Evolutionary conservation across 1,140 invertebrate genomes (phyloP), one percentile per base, ranked within the genome.

Genomic region (Euura saliciscinereae): DNA sequence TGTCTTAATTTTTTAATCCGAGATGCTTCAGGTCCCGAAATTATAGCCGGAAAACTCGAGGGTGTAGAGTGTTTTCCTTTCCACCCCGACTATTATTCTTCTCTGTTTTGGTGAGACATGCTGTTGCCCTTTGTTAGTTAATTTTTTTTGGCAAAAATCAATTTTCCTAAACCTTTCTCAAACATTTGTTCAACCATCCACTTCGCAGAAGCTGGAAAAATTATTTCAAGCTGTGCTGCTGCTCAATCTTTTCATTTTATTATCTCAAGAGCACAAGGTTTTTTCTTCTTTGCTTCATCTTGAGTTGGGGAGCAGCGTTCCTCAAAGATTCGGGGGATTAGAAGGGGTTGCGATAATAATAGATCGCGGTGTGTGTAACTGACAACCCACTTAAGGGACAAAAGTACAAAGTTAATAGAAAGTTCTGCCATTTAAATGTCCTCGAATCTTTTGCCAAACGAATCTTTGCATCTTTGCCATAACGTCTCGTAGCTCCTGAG

Each of bases 1-100:
- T 76, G 73, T 82, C 82, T 84, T 85, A 85, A 85, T 84, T 83
- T 79, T 67, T 67, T 67, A 67, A 67, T 67, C 43, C 43, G 77
- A 73, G 77, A 77, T 80, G 78, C 78, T 4, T 59, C 51, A 8
- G 8, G 51, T n/a, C 51, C 51, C 28, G 28, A 59, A 59, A 59
- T n/a, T 59, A 59, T 8, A 8, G 8, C 51, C 51, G 8, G 51
- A 3, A 59, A 59, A 11, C 46, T 51, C 11, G 46, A n/a, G 51
- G 8, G 6, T 8, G 8, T 59, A 8, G 13, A 59, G 51, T 59
- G 51, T n/a, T n/a, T 59, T 8, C 51, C 51, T 59, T 59, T 59
- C 51, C 13, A 28, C 28, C 28, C 28, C 28, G 28, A 28, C 28
- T 1, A 28, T 28, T 28, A 28, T 28, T 28, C 28, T 28, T 28